Base-by-base conservation (phyloP, 2,113 vertebrate genomes). In the Dromas ardeola region DNA sequence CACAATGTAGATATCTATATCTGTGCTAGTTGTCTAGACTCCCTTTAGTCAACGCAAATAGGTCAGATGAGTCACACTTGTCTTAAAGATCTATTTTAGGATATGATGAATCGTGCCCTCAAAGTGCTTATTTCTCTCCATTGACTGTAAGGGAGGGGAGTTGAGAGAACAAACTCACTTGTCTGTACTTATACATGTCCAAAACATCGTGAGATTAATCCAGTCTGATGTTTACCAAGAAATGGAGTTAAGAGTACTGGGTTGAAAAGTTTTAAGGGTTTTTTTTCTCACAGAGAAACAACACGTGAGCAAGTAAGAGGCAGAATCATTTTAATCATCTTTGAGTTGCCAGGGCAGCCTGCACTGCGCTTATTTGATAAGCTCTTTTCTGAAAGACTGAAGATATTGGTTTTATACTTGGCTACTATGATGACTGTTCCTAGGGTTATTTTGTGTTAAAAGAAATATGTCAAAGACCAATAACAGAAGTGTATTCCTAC, bases 1-100 rank as follows among this genome's bases (percentile, higher is more conserved):
- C 34, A 29, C 49, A 12, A 3, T 23, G 50, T 40, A 43, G 62
- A 5, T 49, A 5, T 2, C 62, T 90, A 18, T 82, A 36, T 86
- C 86, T 65, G 76, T 81, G 82, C 58, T 73, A n/a, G 45, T 90
- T 92, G 67, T 95, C 94, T 90, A 72, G 94, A 80, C 79, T 93
- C 30, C 45, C 30, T 93, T 76, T 53, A 86, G 82, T 73, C 93
- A 42, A 62, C 5, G 43, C 86, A 95, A 9, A 93, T 96, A 93
- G 93, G 96, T 92, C 93, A 86, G 93, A 95, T 95, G 94, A 97
- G 85, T 95, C 92, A 95, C 67, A 4, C 62, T 82, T 52, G 58
- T 90, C 85, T 95, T 76, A 47, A 63, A 66, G 50, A 40, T 30
- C 82, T 96, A 88, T 95, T 95, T 93, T 92, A 45, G 66, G 76